Conservation (phyloP, 2,888 invertebrate species). For the Trachelus troglodyta region DNA sequence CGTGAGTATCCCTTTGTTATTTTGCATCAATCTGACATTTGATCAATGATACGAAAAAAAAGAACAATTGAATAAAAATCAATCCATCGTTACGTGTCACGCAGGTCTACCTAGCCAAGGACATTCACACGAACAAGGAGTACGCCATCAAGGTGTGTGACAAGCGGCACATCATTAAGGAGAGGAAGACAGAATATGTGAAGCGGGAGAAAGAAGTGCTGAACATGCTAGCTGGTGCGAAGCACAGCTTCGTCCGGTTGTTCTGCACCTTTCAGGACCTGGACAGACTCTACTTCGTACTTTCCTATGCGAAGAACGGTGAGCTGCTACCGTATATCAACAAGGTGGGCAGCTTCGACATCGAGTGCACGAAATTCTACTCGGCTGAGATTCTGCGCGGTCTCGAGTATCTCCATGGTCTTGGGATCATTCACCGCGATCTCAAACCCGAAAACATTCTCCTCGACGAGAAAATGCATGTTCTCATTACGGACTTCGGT, state of each 20-base stretch:
- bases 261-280: slow-evolving; percentile 97
- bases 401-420: slow-evolving; percentile 89
- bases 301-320: slow-evolving; percentile 94
- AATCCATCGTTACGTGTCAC: background rate
- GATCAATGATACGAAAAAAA: slow-evolving; percentile 4
- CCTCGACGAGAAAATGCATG: slow-evolving; percentile 94
- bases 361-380: slow-evolving; percentile 92
- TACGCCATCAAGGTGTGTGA: slow-evolving; percentile 99
- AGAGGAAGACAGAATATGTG: slow-evolving; percentile 93
- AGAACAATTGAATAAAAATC: background rate
- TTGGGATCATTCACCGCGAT: slow-evolving; percentile 94
- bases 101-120: slow-evolving; percentile 89
- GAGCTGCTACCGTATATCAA: slow-evolving; percentile 93
- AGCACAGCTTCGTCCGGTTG: slow-evolving; percentile 92
- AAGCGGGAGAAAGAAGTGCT: slow-evolving; percentile 95
- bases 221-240: slow-evolving; percentile 82
- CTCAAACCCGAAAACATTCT: slow-evolving; percentile 98
- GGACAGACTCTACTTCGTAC: slow-evolving; percentile 92
- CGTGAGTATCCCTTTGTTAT: slow-evolving; percentile 67
- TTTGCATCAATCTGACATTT: background rate
- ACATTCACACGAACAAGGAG: slow-evolving; percentile 88
- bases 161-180: slow-evolving; percentile 91
- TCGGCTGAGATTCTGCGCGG: slow-evolving; percentile 93
- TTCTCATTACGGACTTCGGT: slow-evolving; percentile 97
- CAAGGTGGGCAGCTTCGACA: slow-evolving; percentile 89